Base-by-base conservation (phyloP, 1,140 invertebrate species). In the Brachionus calyciflorus region DNA sequence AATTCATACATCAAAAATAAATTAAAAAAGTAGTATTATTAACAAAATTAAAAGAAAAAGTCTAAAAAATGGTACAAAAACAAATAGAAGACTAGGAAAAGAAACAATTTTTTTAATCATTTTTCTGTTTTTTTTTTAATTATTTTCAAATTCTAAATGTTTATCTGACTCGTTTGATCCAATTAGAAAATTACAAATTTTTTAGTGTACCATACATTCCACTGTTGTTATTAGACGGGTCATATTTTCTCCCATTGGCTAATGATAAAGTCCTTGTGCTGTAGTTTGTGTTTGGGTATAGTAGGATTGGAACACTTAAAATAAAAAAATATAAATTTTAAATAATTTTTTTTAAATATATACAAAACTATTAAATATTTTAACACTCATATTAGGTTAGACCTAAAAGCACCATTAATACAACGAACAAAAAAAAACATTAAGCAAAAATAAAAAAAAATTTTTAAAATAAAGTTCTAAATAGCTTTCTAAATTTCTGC, bases 211-310 rank as follows among this genome's bases (percentile, higher is more conserved):
- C 60, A 65, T 65, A 65, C 21, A 65, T 7, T 44, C 60, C 60
- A 65, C 60, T 65, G 60, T 65, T 65, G 33, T 33, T 33, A 17
- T 60, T 60, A n/a, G n/a, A n/a, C 17, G 30, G 4, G 26, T 65
- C 60, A 65, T 44, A 65, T 41, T 65, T 65, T 3, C 60, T 37
- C 21, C 40, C 40, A 24, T 41, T 44, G 17, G 60, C 60, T 65
- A 65, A 28, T 65, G 60, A 65, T 41, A 65, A 41, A 28, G 60
- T 65, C 40, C 60, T 65, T 37, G 60, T 41, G 60, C 19, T 44
- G 60, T 65, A 65, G 60, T 44, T 65, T 41, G 60, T 44, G 60
- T 65, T 65, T 41, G 60, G 60, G 60, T 65, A 65, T 65, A 65
- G 21, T 65, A 65, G 30, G 60, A 65, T 65, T 65, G 60, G 60